Evolutionary conservation across 2,113 vertebrate species (phyloP).

Genomic region (Macquaria australasica): DNA sequence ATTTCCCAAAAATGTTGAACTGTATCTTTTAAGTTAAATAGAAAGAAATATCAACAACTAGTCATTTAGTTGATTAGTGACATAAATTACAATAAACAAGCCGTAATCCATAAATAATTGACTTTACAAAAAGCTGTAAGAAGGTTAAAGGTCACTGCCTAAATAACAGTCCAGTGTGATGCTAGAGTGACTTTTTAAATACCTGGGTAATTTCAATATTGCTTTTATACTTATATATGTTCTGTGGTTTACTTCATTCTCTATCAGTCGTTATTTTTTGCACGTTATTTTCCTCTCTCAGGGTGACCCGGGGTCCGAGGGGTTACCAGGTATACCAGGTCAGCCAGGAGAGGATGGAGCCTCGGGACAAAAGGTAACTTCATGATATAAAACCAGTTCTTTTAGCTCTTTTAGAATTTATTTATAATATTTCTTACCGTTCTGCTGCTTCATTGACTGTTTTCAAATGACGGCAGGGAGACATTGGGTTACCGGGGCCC

Average conservation of each 20-base stretch:
- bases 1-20: not conserved
- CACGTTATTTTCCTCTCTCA: slow-evolving; percentile 37
- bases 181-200: not conserved
- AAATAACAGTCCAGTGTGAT: not conserved
- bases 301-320: slow-evolving; percentile 80
- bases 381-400: not conserved
- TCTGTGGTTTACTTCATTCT: not conserved
- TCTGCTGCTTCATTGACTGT: slow-evolving; percentile 8
- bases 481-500: slow-evolving; percentile 74
- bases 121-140: not conserved
- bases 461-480: slow-evolving; percentile 72
- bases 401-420: not conserved
- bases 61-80: not conserved
- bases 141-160: not conserved
- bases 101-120: too few species aligned
- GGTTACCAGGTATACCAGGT: slow-evolving; percentile 76
- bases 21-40: not conserved
- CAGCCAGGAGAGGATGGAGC: slow-evolving; percentile 80
- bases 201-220: not conserved
- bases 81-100: not conserved
- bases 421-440: not conserved
- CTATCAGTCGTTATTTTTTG: not conserved
- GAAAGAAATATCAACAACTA: not conserved
- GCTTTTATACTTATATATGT: not conserved
- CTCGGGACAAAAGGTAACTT: slow-evolving; percentile 79